These are phyloP conservation scores for Channa argus DNA, from an alignment of 2,113 vertebrate genomes.

Conservation along the genomic window DNA sequence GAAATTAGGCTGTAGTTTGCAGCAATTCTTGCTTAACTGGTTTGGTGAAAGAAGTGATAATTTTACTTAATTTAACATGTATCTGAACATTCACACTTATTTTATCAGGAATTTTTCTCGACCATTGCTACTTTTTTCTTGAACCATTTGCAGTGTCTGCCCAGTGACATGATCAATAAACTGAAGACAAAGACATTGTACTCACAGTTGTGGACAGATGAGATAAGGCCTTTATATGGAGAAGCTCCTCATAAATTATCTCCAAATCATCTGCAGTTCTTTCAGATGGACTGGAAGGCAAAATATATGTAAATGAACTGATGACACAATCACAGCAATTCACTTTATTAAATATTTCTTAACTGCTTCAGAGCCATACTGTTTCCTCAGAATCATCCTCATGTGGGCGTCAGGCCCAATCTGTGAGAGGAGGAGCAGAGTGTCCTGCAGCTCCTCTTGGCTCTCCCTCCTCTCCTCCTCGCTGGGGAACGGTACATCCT, in stretches of 20 bases:
- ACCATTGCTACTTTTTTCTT: background rate
- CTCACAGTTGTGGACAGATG: conserved; percentile 97
- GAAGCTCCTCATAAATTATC: conserved; percentile 97
- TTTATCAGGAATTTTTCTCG: too few species aligned
- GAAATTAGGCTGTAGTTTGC: background rate
- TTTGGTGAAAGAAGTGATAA: background rate
- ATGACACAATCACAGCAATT: background rate
- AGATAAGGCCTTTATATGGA: conserved; percentile 98
- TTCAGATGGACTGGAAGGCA: conserved; percentile 89
- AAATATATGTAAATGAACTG: conserved; percentile 16
- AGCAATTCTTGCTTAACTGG: background rate
- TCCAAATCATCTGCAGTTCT: conserved; percentile 94
- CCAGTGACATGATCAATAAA: background rate
- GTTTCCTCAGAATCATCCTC: conserved; percentile 97
- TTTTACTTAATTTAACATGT: too few species aligned
- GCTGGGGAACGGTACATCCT: conserved; percentile 86
- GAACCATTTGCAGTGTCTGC: background rate
- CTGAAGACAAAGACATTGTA: conserved; percentile 8
- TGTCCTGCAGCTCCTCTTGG: conserved; percentile 95
- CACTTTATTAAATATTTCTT: background rate
- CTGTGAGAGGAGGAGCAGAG: conserved; percentile 92
- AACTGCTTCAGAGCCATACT: conserved; percentile 80
- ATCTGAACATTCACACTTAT: too few species aligned
- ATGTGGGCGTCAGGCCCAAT: conserved; percentile 97
- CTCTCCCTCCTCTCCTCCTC: conserved; percentile 93